Evolutionary conservation across 2,888 invertebrate genomes (phyloP).

Genomic region (Temnothorax unifasciatus): DNA sequence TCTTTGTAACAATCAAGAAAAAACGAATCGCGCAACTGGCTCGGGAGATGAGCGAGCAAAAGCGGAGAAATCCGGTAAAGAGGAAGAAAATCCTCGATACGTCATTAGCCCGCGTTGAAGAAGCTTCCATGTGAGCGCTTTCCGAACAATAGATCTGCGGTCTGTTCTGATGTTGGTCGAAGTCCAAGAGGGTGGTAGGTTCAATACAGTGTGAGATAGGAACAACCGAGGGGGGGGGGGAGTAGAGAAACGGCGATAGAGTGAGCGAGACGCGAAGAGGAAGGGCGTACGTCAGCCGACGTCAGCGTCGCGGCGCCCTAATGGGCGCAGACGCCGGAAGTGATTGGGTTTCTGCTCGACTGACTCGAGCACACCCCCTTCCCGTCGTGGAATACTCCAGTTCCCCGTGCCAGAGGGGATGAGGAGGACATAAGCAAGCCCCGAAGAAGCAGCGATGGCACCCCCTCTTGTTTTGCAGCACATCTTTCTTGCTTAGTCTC

Average conservation of each 20-base stretch:
- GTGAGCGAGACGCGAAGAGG: conserved; percentile 68
- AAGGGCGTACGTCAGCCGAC: conserved; percentile 85
- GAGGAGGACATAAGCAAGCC: conserved; percentile 59
- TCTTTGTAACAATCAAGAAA: conserved; percentile 36
- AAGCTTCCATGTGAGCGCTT: conserved; percentile 82
- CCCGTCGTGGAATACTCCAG: conserved; percentile 69
- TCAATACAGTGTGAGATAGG: conserved; percentile 64
- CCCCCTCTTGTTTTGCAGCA: conserved; percentile 83
- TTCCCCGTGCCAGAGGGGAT: conserved; percentile 62
- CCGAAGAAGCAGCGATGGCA: conserved; percentile 71
- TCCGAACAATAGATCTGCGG: conserved; percentile 85
- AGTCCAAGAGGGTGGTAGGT: conserved; percentile 71
- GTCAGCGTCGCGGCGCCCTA: conserved; percentile 87
- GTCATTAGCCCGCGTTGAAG: conserved; percentile 81
- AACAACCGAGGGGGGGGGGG: conserved; percentile 52
- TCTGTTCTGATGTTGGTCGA: conserved; percentile 80
- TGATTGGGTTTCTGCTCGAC: conserved; percentile 88
- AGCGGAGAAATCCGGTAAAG: conserved; percentile 58
- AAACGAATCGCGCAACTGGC: background rate
- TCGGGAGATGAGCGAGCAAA: conserved; percentile 44
- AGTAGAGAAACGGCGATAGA: conserved; percentile 30
- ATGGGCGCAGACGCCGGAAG: conserved; percentile 88
- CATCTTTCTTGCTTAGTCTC: conserved; percentile 85
- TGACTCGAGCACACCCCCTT: conserved; percentile 84
- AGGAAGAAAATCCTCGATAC: conserved; percentile 75